phyloP scores from a whole-genome alignment of 2,113 vertebrate species.

The Orycteropus afer region DNA sequence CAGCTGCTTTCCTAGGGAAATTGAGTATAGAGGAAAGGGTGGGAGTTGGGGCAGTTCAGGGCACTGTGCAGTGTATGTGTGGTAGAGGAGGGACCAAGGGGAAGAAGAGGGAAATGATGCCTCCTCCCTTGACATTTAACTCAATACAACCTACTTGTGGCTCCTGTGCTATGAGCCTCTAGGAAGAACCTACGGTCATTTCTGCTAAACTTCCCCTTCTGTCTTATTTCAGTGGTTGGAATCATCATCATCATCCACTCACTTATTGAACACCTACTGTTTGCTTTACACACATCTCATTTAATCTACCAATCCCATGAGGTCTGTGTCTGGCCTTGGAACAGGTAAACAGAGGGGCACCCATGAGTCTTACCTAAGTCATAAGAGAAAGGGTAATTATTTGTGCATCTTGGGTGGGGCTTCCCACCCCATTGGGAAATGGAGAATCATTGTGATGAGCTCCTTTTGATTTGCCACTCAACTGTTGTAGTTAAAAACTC shows the following conservation, averaged over 20 bases:
- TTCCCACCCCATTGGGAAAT: not conserved
- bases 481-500: conserved; percentile 16
- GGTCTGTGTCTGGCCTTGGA: not conserved
- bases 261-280: not conserved
- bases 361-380: not conserved
- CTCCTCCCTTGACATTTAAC: not conserved
- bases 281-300: not conserved
- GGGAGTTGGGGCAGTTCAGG: not conserved
- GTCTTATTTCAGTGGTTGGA: not conserved
- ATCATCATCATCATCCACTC: not conserved
- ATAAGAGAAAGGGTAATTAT: not conserved
- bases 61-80: rapidly evolving
- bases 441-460: not conserved
- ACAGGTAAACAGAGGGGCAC: not conserved
- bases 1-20: conserved; percentile 41
- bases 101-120: not conserved
- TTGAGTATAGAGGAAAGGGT: not conserved
- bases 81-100: not conserved
- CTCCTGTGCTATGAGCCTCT: not conserved
- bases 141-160: not conserved
- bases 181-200: not conserved
- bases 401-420: not conserved
- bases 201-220: not conserved
- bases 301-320: not conserved
- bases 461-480: not conserved